Percentiles rank a stretch among this genome's conserved stretches.
Evolutionary conservation across 2,888 invertebrate species (phyloP).

Genomic region (Diarsia rubi): DNA sequence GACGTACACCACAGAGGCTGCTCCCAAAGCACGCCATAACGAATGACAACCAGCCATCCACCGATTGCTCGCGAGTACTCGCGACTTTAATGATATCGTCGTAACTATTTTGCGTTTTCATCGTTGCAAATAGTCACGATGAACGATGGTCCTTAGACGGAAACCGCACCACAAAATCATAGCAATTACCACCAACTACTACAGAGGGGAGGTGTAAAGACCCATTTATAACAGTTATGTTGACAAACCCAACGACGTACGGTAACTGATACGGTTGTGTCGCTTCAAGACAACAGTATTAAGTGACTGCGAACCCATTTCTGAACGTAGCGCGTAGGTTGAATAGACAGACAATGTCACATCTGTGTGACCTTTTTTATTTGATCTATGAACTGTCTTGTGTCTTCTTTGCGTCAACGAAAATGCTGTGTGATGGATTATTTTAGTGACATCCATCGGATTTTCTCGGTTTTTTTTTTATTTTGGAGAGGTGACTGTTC

Average conservation of each 20-base stretch:
- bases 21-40: too few species aligned
- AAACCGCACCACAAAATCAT: constrained; percentile 15
- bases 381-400: constrained; percentile 50
- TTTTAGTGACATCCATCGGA: neutral
- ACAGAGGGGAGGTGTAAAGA: constrained; percentile 38
- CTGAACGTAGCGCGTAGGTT: constrained; percentile 23
- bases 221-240: constrained; percentile 59
- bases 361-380: constrained; percentile 44
- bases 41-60: too few species aligned
- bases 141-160: neutral
- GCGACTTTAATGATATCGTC: too few species aligned
- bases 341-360: constrained; percentile 36
- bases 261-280: constrained; percentile 67
- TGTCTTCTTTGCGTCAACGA: constrained; percentile 11
- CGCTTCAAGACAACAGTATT: constrained; percentile 64
- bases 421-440: constrained; percentile 17
- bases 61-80: too few species aligned
- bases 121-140: neutral
- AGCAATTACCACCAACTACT: constrained; percentile 36
- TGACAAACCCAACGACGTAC: constrained; percentile 53
- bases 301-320: constrained; percentile 51
- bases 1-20: too few species aligned
- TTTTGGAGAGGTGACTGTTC: neutral
- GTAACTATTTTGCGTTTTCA: neutral
- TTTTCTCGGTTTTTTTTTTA: constrained; percentile 1